Percentiles rank a stretch among this genome's conserved stretches.
These are phyloP conservation scores for Elgaria multicarinata DNA, from an alignment of 2,113 vertebrate genomes.

Conservation along the genomic window DNA sequence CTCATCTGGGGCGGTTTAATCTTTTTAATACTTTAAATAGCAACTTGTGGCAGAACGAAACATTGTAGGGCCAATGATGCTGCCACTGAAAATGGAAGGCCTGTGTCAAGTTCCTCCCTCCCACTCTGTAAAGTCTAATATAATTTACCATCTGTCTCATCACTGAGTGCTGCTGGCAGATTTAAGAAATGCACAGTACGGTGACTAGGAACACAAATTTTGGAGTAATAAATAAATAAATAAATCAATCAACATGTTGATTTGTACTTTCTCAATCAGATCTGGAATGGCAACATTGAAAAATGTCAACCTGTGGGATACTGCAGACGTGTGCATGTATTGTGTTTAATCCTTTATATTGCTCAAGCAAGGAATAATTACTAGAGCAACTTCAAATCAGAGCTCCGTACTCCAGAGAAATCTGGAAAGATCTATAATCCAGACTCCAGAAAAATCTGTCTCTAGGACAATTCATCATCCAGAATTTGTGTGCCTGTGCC, in stretches of 20 bases:
- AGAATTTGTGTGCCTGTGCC: background rate
- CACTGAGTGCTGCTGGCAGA: background rate
- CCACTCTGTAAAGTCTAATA: background rate
- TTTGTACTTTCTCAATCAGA: background rate
- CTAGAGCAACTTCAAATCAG: background rate
- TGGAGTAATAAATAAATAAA: background rate
- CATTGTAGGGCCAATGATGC: background rate
- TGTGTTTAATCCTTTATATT: background rate
- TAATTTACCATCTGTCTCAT: too few relatives aligned
- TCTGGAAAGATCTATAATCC: too few relatives aligned
- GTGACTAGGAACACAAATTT: background rate
- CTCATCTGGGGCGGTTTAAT: background rate
- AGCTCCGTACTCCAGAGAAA: background rate
- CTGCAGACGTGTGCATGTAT: background rate
- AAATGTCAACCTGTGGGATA: background rate
- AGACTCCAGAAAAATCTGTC: background rate
- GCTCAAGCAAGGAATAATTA: background rate
- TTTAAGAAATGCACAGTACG: background rate
- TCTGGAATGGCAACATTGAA: background rate
- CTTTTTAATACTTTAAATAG: slow-evolving; percentile 6
- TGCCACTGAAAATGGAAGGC: background rate
- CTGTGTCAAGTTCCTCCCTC: background rate
- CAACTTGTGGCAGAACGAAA: background rate
- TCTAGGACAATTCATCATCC: background rate
- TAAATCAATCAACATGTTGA: background rate